Evolutionary conservation across 92 coral and sea anemone genomes (phyloP), one percentile per base, ranked within the genome.

Genomic region (Parazoanthus atlanticus): DNA sequence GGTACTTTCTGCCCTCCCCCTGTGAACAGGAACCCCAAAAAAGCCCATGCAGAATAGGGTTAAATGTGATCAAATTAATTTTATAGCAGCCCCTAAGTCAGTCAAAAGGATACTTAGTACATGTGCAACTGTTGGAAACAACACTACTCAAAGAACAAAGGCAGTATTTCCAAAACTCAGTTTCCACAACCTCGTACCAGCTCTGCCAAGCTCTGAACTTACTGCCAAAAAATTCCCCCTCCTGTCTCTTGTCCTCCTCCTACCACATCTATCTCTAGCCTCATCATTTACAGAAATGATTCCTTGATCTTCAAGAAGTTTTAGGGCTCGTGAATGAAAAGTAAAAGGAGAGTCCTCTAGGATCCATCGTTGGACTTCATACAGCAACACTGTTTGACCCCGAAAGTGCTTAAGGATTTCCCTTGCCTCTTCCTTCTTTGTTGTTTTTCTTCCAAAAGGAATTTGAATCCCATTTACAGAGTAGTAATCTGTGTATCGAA

Each of bases 321-420:
- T 34, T 40, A 81, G 28, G 52, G 85, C 74, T 81, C 74, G 16
- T 61, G 85, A 61, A 40, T 81, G 85, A n/a, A 32, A 81, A n/a
- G 85, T 19, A 38, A 19, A 81, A 1, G 75, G 74, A 13, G 85
- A 15, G 31, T 30, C 8, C 0, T 17, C 31, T 66, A 33, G 17
- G 49, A 81, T 19, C 85, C 85, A 81, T 1, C 21, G 8, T 33
- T 81, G 85, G 23, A 81, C 74, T 21, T 61, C 74, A 33, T 32
- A 33, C 29, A 81, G 46, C 0, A 56, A 13, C 47, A 81, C 19
- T 21, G 21, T 32, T 40, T 81, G 56, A 11, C 85, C 75, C 21
- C 43, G 47, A 17, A 81, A 81, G 15, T 81, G 73, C 56, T 32
- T 23, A 6, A 29, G 33, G 25, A 81, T 81, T n/a, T 33, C 49